These are phyloP conservation scores for Bergia puertoricense DNA, from an alignment of 92 coral and sea anemone species.

Conservation along the genomic window DNA sequence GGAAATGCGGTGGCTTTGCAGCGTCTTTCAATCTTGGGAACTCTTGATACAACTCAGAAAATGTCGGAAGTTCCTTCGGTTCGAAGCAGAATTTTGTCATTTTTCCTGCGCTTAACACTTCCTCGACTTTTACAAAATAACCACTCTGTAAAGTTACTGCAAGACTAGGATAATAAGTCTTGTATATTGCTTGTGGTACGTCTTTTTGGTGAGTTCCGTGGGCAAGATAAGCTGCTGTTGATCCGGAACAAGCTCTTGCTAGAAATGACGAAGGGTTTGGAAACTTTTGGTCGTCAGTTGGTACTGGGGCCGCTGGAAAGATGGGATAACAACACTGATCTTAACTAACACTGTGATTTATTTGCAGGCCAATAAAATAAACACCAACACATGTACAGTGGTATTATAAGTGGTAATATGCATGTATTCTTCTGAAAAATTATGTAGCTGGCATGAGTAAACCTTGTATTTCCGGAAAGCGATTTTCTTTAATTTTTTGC, in stretches of 20 bases:
- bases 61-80: conserved; percentile 62
- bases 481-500: too few relatives aligned
- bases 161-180: conserved; percentile 46
- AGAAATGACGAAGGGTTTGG: conserved; percentile 32
- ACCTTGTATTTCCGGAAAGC: too few relatives aligned
- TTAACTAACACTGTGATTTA: too few relatives aligned
- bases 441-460: too few relatives aligned
- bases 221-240: conserved; percentile 56
- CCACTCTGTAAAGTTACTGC: conserved; percentile 58
- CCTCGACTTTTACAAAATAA: conserved; percentile 60
- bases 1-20: conserved; percentile 53
- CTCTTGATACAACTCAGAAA: conserved; percentile 59
- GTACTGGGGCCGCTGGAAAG: conserved; percentile 19
- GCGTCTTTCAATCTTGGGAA: conserved; percentile 61
- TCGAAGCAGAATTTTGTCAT: conserved; percentile 68
- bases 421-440: neutral
- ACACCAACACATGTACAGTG: neutral
- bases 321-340: neutral
- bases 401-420: neutral
- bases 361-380: neutral
- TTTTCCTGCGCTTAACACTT: conserved; percentile 13
- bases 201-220: conserved; percentile 43
- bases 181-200: conserved; percentile 35
- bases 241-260: conserved; percentile 37
- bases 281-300: conserved; percentile 10